A percentile compares a stretch with the other conserved stretches of the same genome.
Conservation (phyloP, 2,888 invertebrate genomes). For the Doris montereyensis region DNA sequence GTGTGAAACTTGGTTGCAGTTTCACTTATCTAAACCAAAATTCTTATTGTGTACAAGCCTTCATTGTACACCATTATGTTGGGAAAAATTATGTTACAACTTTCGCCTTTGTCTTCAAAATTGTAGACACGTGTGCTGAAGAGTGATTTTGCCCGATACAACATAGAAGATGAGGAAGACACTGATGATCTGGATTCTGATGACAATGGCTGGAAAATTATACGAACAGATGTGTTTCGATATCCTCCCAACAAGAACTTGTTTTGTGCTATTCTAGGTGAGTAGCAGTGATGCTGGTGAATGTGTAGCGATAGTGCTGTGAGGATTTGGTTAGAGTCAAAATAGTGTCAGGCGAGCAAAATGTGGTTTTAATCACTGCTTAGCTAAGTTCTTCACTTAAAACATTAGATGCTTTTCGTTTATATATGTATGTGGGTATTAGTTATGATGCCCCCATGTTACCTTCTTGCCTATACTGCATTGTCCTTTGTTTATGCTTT, state of each 20-base stretch:
- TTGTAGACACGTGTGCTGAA: slow-evolving; percentile 74
- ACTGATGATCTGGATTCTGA: slow-evolving; percentile 72
- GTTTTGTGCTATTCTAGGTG: slow-evolving; percentile 75
- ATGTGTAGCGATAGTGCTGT: neutral
- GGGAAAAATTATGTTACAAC: too few species aligned
- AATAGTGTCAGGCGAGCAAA: neutral
- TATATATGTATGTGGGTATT: too few species aligned
- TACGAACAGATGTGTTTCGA: slow-evolving; percentile 75
- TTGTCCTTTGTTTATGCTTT: too few species aligned
- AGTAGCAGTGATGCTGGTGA: too few species aligned
- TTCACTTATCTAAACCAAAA: too few species aligned
- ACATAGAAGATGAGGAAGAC: slow-evolving; percentile 73
- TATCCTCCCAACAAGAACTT: slow-evolving; percentile 73
- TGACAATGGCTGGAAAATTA: slow-evolving; percentile 76
- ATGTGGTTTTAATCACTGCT: neutral
- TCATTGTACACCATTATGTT: too few species aligned
- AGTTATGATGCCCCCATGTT: too few species aligned
- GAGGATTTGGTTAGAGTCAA: neutral
- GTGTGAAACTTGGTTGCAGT: too few species aligned
- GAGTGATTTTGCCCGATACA: slow-evolving; percentile 75
- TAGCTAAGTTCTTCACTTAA: neutral
- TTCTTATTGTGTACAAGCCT: too few species aligned
- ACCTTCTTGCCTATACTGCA: too few species aligned
- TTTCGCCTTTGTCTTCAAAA: too few species aligned
- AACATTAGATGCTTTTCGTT: too few species aligned